Percentiles rank a stretch among this genome's conserved stretches.
Evolutionary conservation across 2,113 vertebrate species (phyloP).

Genomic region (Marmota flaviventris): DNA sequence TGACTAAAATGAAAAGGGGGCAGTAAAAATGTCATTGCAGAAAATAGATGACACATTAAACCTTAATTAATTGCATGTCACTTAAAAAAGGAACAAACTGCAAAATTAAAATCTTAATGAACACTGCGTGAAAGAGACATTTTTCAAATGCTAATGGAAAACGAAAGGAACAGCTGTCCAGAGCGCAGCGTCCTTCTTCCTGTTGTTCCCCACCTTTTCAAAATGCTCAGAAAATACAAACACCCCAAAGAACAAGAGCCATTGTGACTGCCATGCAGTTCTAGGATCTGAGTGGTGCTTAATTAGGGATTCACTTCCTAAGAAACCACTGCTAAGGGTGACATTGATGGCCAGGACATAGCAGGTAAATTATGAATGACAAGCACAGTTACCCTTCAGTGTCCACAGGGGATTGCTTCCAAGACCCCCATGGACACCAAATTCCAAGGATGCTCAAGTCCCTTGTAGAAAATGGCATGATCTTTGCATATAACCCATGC

Average conservation of each 20-base stretch:
- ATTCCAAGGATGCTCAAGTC: not conserved
- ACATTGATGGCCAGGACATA: not conserved
- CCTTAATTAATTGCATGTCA: conserved; percentile 81
- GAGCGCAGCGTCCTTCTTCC: not conserved
- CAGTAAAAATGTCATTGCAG: conserved; percentile 79
- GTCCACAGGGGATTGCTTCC: too few species aligned
- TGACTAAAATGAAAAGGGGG: conserved; percentile 66
- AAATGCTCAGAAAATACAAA: not conserved
- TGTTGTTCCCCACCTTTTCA: not conserved
- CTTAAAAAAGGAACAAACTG: conserved; percentile 80
- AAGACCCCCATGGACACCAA: not conserved
- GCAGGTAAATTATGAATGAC: not conserved
- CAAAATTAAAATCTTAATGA: conserved; percentile 82
- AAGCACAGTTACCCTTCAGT: not conserved
- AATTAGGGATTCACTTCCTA: not conserved
- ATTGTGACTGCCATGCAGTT: accelerated
- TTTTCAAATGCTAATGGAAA: conserved; percentile 69
- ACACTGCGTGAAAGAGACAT: conserved; percentile 61
- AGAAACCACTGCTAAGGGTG: not conserved
- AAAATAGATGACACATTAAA: conserved; percentile 84
- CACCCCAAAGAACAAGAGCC: not conserved
- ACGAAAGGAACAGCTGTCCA: conserved; percentile 38
- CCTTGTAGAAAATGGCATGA: not conserved
- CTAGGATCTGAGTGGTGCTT: not conserved
- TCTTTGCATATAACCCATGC: not conserved